phyloP scores from a whole-genome alignment of 2,113 vertebrate genomes.

The Pantherophis guttatus region DNA sequence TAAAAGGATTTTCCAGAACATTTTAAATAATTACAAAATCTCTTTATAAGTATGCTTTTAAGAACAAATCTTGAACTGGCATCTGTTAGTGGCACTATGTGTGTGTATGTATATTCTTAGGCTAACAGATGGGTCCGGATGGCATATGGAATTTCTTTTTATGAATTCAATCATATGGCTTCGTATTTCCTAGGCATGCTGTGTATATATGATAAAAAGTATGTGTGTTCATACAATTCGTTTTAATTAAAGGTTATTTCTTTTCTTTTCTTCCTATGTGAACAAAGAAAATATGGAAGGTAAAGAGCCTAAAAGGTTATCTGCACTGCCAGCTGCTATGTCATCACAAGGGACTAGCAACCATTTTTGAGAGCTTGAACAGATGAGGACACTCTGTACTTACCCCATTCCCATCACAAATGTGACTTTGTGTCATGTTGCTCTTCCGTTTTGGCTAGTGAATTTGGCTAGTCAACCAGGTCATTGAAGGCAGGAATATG shows the following conservation, averaged over 20 bases:
- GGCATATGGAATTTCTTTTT: not conserved
- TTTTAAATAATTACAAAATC: not conserved
- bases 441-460: not conserved
- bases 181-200: not conserved
- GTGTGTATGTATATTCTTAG: not conserved
- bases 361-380: not conserved
- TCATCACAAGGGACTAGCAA: not conserved
- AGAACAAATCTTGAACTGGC: not conserved
- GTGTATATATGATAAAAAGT: not conserved
- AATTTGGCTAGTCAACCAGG: not conserved
- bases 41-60: not conserved
- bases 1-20: not conserved
- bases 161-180: not conserved
- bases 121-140: not conserved
- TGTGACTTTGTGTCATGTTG: not conserved
- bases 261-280: not conserved
- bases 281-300: not conserved
- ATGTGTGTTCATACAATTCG: not conserved
- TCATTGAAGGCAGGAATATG: not conserved
- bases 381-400: not conserved
- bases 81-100: not conserved
- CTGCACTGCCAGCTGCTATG: not conserved
- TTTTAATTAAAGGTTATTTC: not conserved
- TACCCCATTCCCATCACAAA: not conserved
- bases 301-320: not conserved